Percentiles rank a stretch among this genome's conserved stretches.
Evolutionary conservation across 1,140 invertebrate genomes (phyloP).

Genomic region (Frieseomelitta varia): DNA sequence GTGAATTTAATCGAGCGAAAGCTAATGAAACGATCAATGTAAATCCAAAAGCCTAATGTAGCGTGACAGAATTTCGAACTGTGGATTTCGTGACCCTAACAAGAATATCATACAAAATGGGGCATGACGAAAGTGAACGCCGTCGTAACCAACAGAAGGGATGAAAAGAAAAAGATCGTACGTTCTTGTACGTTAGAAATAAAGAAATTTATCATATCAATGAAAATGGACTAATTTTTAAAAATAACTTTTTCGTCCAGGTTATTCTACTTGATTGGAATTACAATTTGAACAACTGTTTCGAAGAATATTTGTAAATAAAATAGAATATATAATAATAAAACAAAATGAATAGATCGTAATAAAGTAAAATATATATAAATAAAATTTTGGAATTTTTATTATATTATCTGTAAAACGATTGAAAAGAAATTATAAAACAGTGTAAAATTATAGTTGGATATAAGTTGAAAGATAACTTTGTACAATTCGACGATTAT

Average conservation of each 20-base stretch:
- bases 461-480: not conserved
- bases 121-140: not conserved
- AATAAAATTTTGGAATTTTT: too few species aligned
- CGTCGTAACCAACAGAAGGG: not conserved
- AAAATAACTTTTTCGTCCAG: too few species aligned
- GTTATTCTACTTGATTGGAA: too few species aligned
- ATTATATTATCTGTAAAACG: not conserved
- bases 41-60: constrained; percentile 10
- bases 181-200: not conserved
- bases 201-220: not conserved
- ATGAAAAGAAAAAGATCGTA: not conserved
- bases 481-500: not conserved
- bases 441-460: not conserved
- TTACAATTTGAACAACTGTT: not conserved
- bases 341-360: too few species aligned
- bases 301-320: not conserved
- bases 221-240: not conserved
- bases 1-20: constrained; percentile 26
- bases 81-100: not conserved
- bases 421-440: not conserved
- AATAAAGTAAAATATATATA: too few species aligned
- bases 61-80: not conserved
- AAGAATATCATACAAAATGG: not conserved
- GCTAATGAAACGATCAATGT: constrained; percentile 20
- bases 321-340: too few species aligned